Base-by-base conservation (phyloP, 2,888 invertebrate species). In the Cyclophora punctaria region DNA sequence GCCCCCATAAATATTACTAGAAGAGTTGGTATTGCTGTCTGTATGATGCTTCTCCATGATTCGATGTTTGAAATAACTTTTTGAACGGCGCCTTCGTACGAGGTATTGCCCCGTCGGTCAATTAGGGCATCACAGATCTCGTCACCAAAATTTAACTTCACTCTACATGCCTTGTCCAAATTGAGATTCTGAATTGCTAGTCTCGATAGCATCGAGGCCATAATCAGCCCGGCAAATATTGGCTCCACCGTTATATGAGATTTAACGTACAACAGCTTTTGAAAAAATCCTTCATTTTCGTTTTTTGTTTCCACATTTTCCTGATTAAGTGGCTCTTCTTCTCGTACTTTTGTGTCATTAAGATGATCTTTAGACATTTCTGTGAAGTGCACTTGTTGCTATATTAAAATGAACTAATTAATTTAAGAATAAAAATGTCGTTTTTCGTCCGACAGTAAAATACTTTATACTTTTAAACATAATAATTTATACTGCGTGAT, bases 231-330 rank as follows among this genome's bases (percentile, higher is more conserved):
- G 0, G 93, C 93, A 45, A 94, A 73, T 81, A 93, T 91, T 0
- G 93, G 93, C 65, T 93, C 93, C 1, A 94, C 93, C 2, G 93
- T 92, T 56, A 93, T 91, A 69, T 91, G 92, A 7, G 76, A 75
- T 59, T 84, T 85, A 44, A 93, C 64, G 58, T 89, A 88, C 50
- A 78, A 73, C 69, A 90, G 80, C 66, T 91, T 92, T 61, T 90
- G 83, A 7, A 73, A 68, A 54, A 90, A 80, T 4, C 78, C 84
- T 84, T 89, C 90, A 1, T 85, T 75, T 55, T 81, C 37, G 33
- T 33, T 20, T 33, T n/a, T 33, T 33, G 6, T 3, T 34, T 44
- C 5, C 37, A 37, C 37, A 37, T 66, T 62, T 48, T 67, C 67
- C 41, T 73, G 67, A 42, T 73, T 69, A 7, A 83, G 58, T 4